A percentile compares a stretch with the other conserved stretches of the same genome.
Conservation (phyloP, 2,888 invertebrate genomes). For the Maniola hyperantus region DNA sequence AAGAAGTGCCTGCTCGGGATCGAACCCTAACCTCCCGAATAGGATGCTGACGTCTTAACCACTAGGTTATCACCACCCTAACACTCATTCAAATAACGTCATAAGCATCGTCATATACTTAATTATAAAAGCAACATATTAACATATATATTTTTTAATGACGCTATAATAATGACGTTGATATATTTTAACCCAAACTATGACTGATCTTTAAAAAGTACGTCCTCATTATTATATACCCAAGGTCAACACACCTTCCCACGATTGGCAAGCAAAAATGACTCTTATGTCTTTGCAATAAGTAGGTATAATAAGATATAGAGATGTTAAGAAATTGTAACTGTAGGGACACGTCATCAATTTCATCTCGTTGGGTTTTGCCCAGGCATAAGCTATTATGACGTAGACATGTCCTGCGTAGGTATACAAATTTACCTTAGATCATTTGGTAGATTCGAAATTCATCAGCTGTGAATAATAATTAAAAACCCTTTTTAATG, state of each 20-base stretch:
- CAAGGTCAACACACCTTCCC: slow-evolving; percentile 16
- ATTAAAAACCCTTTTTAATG: slow-evolving; percentile 6
- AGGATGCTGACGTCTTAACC: no score
- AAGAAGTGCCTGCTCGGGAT: no score
- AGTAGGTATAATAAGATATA: not conserved
- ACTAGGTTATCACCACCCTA: no score
- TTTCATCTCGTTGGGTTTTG: slow-evolving; percentile 31
- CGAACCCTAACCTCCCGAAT: no score
- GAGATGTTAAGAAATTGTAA: slow-evolving; percentile 3
- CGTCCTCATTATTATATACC: slow-evolving; percentile 20
- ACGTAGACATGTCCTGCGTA: slow-evolving; percentile 17
- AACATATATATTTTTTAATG: not conserved
- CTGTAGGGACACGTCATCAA: slow-evolving; percentile 22
- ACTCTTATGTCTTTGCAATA: slow-evolving; percentile 7
- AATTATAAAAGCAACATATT: no score
- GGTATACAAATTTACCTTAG: not conserved
- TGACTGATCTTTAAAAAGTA: slow-evolving; percentile 23
- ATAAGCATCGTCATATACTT: not conserved
- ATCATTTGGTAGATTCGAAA: not conserved
- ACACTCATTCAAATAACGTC: not conserved
- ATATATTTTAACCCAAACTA: slow-evolving; percentile 21
- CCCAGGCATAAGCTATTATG: slow-evolving; percentile 20
- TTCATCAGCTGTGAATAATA: not conserved
- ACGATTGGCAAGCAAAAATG: slow-evolving; percentile 5
- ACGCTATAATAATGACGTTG: slow-evolving; percentile 20